Evolutionary conservation across 2,113 vertebrate species (phyloP), one percentile per base, ranked within the genome.

Genomic region (Circaetus cinerascens): DNA sequence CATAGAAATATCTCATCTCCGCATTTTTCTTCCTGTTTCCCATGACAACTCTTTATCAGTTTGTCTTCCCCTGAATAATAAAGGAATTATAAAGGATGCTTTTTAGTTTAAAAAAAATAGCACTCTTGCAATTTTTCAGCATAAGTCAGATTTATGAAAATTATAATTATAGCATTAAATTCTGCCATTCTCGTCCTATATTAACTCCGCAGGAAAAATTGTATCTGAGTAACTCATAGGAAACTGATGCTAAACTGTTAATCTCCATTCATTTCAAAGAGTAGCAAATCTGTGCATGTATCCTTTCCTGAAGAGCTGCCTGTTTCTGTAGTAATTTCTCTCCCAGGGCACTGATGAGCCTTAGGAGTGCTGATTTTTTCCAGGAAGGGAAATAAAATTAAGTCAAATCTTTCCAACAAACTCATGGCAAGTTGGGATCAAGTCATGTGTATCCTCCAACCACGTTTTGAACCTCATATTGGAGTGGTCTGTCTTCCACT

Each of bases 191-290:
- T 78, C 67, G 17, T 71, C 40, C 20, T 83, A 15, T 73, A 93
- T 92, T 92, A 88, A 71, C 88, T 95, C 88, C 66, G 46, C 57
- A 67, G 82, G 95, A 83, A 82, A 82, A 95, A 93, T 41, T 73
- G 20, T 68, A 83, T 90, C 60, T 6, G 11, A 73, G 60, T 75
- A 88, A 50, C 56, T 74, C 51, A 55, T 30, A 77, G 56, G 64
- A 92, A 95, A 88, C 40, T 36, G 30, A 67, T 53, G 34, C 32
- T 68, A 72, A 74, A 89, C 30, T 79, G 17, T 80, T 92, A 32
- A 93, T 86, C 78, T 56, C n/a, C 29, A 8, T 88, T 80, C 20
- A 40, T 88, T 88, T 86, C 57, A n/a, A 85, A 79, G 9, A 72
- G 40, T 10, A 55, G 43, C 41, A 69, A 38, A 57, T 66, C 51